These are phyloP conservation scores for Papilio demoleus DNA, from an alignment of 2,888 invertebrate genomes.

Conservation along the genomic window DNA sequence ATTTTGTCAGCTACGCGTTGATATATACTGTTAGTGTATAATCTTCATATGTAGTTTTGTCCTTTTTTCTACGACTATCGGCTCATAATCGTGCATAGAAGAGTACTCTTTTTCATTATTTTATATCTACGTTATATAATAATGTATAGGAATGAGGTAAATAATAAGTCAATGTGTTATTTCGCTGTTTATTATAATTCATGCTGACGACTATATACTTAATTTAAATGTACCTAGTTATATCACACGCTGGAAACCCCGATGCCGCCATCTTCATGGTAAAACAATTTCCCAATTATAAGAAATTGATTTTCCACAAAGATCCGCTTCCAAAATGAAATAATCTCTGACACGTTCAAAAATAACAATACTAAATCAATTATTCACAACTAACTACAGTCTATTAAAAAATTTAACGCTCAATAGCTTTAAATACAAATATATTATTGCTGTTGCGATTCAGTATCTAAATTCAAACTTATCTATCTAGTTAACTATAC, in stretches of 20 bases:
- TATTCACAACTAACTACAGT: slow-evolving; percentile 79
- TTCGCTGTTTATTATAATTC: slow-evolving; percentile 77
- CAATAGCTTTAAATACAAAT: slow-evolving; percentile 83
- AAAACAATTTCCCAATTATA: slow-evolving; percentile 42
- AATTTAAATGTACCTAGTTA: slow-evolving; percentile 72
- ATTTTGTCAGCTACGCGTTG: too few species aligned
- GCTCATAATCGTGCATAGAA: too few species aligned
- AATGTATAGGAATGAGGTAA: background rate
- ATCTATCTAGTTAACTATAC: slow-evolving; percentile 70
- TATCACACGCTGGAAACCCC: slow-evolving; percentile 80
- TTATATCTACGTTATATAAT: background rate
- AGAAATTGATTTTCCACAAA: slow-evolving; percentile 49
- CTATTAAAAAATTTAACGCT: slow-evolving; percentile 81
- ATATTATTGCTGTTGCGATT: slow-evolving; percentile 83
- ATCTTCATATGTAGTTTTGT: too few species aligned
- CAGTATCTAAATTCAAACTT: slow-evolving; percentile 62
- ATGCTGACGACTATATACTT: slow-evolving; percentile 81
- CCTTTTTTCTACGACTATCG: too few species aligned
- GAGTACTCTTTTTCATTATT: background rate
- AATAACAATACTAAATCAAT: slow-evolving; percentile 78
- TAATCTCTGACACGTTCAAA: slow-evolving; percentile 71
- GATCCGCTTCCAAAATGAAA: slow-evolving; percentile 62
- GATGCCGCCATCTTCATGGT: slow-evolving; percentile 43
- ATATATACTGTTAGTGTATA: too few species aligned
- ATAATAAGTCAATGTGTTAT: slow-evolving; percentile 47